phyloP scores from a whole-genome alignment of 2,113 vertebrate genomes.

The Strigops habroptila region DNA sequence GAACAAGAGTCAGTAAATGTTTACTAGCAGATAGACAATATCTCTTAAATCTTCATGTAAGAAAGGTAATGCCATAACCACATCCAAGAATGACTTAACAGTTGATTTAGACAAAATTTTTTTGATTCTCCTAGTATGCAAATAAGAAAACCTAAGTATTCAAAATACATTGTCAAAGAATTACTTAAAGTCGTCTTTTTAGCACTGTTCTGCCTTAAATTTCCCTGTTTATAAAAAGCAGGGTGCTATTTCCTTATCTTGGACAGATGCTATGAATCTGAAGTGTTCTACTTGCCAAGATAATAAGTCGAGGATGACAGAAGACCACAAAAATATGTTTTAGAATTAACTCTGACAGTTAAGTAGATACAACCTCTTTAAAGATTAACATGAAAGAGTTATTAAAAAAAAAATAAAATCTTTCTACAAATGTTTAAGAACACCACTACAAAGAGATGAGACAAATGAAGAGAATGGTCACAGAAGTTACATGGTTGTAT shows the following conservation, averaged over 20 bases:
- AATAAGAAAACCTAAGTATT: not conserved
- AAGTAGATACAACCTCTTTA: not conserved
- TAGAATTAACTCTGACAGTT: not conserved
- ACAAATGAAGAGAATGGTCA: not conserved
- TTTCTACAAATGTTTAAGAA: not conserved
- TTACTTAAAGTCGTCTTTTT: not conserved
- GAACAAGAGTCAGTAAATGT: not conserved
- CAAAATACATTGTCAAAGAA: not conserved
- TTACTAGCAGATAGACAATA: not conserved
- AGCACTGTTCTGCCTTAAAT: not conserved
- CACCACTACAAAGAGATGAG: not conserved
- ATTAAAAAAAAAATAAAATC: not conserved
- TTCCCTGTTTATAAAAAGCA: not conserved
- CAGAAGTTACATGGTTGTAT: not conserved
- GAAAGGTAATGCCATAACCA: not conserved
- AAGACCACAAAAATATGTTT: not conserved
- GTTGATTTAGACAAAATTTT: not conserved
- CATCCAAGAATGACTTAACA: not conserved
- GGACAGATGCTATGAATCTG: not conserved
- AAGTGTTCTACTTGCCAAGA: not conserved
- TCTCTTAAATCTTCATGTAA: not conserved
- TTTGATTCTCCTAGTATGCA: not conserved
- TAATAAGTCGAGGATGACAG: not conserved
- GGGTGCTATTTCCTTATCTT: not conserved
- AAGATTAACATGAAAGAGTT: not conserved